Evolutionary conservation across 1,140 invertebrate genomes (phyloP).

Genomic region (Drosophila parabipectinata): DNA sequence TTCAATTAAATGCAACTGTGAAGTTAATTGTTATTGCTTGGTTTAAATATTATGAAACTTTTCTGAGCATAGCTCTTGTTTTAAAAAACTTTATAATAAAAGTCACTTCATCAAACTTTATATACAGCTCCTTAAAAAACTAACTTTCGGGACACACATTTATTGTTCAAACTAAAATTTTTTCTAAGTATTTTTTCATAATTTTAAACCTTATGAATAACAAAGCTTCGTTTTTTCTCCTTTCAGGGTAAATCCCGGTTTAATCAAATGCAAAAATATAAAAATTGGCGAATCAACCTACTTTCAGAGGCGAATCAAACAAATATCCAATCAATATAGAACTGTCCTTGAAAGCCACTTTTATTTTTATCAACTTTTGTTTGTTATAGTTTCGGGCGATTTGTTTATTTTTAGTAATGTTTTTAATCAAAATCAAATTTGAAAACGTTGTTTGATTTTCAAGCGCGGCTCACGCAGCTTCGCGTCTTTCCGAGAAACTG

Average conservation of each 20-base stretch:
- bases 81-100: too few species aligned
- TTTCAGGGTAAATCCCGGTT: constrained; percentile 1
- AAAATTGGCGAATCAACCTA: constrained; percentile 25
- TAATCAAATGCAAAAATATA: constrained; percentile 9
- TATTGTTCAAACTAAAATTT: background rate
- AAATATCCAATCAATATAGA: constrained; percentile 40
- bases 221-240: background rate
- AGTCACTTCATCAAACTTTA: too few species aligned
- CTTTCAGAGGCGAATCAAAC: constrained; percentile 16
- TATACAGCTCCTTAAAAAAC: background rate
- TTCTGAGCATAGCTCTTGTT: background rate
- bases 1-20: background rate
- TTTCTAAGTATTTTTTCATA: background rate
- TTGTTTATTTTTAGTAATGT: constrained; percentile 24
- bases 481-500: constrained; percentile 68
- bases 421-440: constrained; percentile 9
- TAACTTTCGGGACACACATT: background rate
- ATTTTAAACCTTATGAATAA: background rate
- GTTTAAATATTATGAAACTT: background rate
- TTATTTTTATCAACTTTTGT: constrained; percentile 1
- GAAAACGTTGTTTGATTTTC: constrained; percentile 38
- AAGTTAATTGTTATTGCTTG: background rate
- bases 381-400: constrained; percentile 18
- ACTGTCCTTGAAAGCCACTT: constrained; percentile 24
- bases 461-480: constrained; percentile 53